Conservation (phyloP, 1,140 invertebrate genomes). For the Galleria mellonella region DNA sequence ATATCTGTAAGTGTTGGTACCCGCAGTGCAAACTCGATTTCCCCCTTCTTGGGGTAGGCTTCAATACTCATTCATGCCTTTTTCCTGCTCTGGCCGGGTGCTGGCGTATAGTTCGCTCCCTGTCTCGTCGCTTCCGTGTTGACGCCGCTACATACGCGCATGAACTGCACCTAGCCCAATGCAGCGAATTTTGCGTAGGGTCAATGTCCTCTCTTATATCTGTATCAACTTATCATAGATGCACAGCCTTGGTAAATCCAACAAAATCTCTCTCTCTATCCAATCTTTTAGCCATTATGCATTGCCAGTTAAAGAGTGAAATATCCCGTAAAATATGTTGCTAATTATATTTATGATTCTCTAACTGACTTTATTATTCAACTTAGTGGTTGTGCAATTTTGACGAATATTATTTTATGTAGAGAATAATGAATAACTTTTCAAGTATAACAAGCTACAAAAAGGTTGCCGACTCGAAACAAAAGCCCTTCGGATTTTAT, state of each 20-base stretch:
- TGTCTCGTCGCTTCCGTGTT: conserved; percentile 59
- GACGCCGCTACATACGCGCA: conserved; percentile 60
- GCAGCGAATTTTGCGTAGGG: conserved; percentile 75
- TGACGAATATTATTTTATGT: conserved; percentile 13
- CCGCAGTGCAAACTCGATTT: conserved; percentile 68
- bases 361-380: too few relatives aligned
- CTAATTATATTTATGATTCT: too few relatives aligned
- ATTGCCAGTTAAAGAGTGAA: background rate
- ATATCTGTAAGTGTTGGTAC: conserved; percentile 55
- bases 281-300: conserved; percentile 9
- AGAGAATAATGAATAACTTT: conserved; percentile 11
- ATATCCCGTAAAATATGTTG: conserved; percentile 6
- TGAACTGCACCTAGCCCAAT: conserved; percentile 73
- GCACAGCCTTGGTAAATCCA: conserved; percentile 9
- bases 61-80: conserved; percentile 70
- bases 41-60: conserved; percentile 68
- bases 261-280: conserved; percentile 19
- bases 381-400: too few relatives aligned
- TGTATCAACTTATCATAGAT: conserved; percentile 27
- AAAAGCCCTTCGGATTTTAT: conserved; percentile 35
- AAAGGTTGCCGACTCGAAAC: conserved; percentile 18
- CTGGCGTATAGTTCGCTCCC: conserved; percentile 45
- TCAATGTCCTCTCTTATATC: conserved; percentile 68
- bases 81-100: conserved; percentile 56
- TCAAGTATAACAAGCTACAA: background rate